Percentiles rank a stretch among this genome's conserved stretches.
Conservation (phyloP, 2,113 vertebrate species). For the Crocuta crocuta region DNA sequence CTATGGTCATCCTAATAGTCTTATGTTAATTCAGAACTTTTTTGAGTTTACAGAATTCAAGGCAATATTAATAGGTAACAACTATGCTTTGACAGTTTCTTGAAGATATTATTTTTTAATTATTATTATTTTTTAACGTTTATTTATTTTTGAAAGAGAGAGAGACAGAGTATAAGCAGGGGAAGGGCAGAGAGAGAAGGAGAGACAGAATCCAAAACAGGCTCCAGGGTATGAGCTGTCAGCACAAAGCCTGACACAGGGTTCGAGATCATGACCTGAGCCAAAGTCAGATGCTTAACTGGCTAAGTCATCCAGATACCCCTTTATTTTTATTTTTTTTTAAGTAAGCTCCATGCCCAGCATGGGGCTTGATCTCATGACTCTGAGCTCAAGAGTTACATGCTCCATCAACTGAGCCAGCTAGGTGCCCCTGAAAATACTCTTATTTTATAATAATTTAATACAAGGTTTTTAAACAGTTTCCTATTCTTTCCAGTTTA, state of each 20-base stretch:
- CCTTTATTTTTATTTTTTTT: neutral
- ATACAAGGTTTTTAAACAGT: neutral
- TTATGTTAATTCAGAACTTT: neutral
- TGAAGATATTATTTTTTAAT: neutral
- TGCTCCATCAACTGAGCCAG: neutral
- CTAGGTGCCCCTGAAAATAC: neutral
- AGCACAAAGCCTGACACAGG: too few relatives aligned
- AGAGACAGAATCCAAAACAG: too few relatives aligned
- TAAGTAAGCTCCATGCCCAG: neutral
- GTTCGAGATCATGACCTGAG: too few relatives aligned
- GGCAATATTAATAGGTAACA: neutral
- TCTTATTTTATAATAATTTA: neutral
- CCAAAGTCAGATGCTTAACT: too few relatives aligned
- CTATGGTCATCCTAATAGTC: neutral
- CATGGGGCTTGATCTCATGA: neutral
- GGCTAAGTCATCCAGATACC: too few relatives aligned
- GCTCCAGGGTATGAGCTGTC: too few relatives aligned
- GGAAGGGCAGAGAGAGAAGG: too few relatives aligned
- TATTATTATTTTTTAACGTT: neutral
- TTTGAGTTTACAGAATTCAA: neutral
- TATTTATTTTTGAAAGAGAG: too few relatives aligned
- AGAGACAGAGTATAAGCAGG: too few relatives aligned
- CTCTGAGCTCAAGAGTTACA: neutral
- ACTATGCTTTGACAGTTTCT: neutral
- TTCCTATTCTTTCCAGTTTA: neutral